Conservation (phyloP, 2,797 vertebrate species). For the Ctenochaetus hawaiiensis region DNA sequence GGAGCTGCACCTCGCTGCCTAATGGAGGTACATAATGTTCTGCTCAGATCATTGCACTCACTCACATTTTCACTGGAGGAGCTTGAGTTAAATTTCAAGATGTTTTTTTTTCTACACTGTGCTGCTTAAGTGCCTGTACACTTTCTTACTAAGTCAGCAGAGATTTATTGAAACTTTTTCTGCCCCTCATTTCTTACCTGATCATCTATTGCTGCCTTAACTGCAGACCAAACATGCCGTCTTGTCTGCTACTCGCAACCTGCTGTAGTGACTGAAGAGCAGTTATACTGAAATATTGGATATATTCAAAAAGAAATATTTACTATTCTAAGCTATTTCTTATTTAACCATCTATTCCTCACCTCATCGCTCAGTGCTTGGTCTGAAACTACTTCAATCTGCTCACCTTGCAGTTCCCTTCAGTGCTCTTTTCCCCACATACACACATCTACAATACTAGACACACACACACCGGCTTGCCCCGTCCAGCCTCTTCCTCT, state of each 20-base stretch:
- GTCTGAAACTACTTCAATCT: too few relatives aligned
- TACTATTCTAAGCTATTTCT: too few relatives aligned
- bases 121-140: not conserved
- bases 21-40: slow-evolving; percentile 87
- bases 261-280: not conserved
- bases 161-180: too few relatives aligned
- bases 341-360: too few relatives aligned
- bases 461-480: too few relatives aligned
- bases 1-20: slow-evolving; percentile 88
- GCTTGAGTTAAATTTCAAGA: not conserved
- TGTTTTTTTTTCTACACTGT: not conserved
- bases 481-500: too few relatives aligned
- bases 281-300: too few relatives aligned
- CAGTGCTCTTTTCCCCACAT: too few relatives aligned
- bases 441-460: too few relatives aligned
- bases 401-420: too few relatives aligned
- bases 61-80: not conserved
- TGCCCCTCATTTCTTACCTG: not conserved
- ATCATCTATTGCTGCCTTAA: not conserved
- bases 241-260: not conserved
- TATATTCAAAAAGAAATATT: too few relatives aligned
- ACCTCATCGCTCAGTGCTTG: too few relatives aligned
- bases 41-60: slow-evolving; percentile 25
- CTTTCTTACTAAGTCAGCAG: not conserved
- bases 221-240: not conserved